Base-by-base conservation (phyloP, 2,113 vertebrate genomes). In the Lophura nycthemera region DNA sequence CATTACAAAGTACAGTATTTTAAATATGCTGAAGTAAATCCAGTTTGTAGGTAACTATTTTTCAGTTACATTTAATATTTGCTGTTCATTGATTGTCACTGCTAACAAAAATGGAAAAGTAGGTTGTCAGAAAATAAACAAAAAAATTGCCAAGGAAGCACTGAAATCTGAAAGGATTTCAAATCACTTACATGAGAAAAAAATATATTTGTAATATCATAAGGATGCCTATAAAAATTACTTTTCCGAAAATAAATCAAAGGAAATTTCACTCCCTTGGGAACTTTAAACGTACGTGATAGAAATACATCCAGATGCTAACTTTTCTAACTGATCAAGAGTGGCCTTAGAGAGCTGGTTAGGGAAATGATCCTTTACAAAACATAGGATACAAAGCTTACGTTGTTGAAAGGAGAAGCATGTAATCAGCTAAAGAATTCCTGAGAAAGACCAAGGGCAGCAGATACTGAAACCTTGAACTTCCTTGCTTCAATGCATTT, bases 391-490 rank as follows among this genome's bases (percentile, higher is more conserved):
- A 98, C 97, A 98, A 98, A 98, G 97, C 97, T 96, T 70, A 97
- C 93, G 97, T 96, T 98, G 98, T 98, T 98, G 97, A 97, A 97
- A 97, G 89, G 93, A 97, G 97, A 97, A 97, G 97, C 96, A 96
- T 98, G 95, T 98, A 98, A 98, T 98, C 98, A 98, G 97, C 97
- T 97, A 96, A 98, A 98, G 97, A 98, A 98, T 98, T 97, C 96
- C 96, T 97, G 94, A 96, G 97, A 98, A 97, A 97, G 97, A 97
- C 96, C 96, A 97, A 98, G 96, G 95, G 97, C 96, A 97, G 96
- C 96, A 95, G 96, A 98, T 97, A 97, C 95, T 91, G 94, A 97
- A 97, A 97, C 96, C 97, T 97, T 97, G 97, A 97, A 97, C 97
- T 97, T 96, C 94, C 95, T 90, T 96, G 94, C 96, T 95, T 97